These are phyloP conservation scores for Anthoscopus minutus DNA, from an alignment of 2,113 vertebrate species.

Conservation along the genomic window DNA sequence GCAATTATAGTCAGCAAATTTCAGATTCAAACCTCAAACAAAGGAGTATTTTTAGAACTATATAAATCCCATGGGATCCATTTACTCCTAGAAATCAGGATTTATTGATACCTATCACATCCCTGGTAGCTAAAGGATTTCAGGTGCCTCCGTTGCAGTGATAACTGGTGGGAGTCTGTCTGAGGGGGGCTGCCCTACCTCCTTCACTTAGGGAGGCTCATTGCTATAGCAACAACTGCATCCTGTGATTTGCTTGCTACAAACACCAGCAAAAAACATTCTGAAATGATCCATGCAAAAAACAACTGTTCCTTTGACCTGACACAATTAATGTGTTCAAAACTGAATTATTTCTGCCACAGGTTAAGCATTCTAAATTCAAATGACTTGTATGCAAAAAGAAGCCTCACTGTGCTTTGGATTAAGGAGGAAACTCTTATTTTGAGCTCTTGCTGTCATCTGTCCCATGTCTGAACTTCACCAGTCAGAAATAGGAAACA, in stretches of 20 bases:
- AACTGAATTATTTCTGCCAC: not conserved
- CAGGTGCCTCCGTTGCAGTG: not conserved
- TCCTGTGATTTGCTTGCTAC: slow-evolving; percentile 13
- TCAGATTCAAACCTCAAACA: not conserved
- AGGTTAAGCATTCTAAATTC: not conserved
- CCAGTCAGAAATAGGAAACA: not conserved
- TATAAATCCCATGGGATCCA: not conserved
- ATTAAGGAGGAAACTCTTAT: not conserved
- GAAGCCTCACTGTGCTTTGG: not conserved
- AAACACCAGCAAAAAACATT: not conserved
- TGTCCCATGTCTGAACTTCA: not conserved
- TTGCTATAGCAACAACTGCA: slow-evolving; percentile 63
- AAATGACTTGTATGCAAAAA: not conserved
- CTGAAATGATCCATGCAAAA: not conserved
- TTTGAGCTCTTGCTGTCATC: not conserved
- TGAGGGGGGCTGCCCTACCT: slow-evolving; percentile 2
- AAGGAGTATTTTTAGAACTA: not conserved
- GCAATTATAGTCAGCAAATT: slow-evolving; percentile 1
- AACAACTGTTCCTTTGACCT: not conserved
- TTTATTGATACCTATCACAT: not conserved
- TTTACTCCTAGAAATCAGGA: not conserved
- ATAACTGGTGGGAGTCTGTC: not conserved
- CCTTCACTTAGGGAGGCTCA: slow-evolving; percentile 15
- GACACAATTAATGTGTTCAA: not conserved
- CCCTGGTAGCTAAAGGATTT: not conserved